phyloP scores from a whole-genome alignment of 2,888 invertebrate species.

The Nomada ruficornis region DNA sequence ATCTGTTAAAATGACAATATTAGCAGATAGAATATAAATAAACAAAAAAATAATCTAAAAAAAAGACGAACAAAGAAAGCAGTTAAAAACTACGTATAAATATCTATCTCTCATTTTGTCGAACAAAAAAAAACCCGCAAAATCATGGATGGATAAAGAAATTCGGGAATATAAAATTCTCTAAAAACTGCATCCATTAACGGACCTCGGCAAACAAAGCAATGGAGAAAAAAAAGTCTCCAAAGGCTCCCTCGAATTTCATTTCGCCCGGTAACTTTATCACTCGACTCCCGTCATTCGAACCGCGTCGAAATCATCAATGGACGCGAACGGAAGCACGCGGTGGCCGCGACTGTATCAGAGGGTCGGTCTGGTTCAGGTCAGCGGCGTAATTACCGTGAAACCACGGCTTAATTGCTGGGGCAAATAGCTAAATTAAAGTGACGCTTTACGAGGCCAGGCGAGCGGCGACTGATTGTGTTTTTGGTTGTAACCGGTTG shows the following conservation, averaged over 20 bases:
- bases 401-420: constrained; percentile 77
- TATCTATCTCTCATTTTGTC: too few relatives aligned
- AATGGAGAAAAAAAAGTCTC: background rate
- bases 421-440: constrained; percentile 77
- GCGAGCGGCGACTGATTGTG: constrained; percentile 74
- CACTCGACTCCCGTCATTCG: background rate
- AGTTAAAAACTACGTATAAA: too few relatives aligned
- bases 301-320: constrained; percentile 44
- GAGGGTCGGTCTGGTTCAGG: constrained; percentile 43
- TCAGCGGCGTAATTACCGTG: constrained; percentile 75
- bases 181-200: too few relatives aligned
- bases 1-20: too few relatives aligned
- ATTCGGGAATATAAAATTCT: too few relatives aligned
- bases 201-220: too few relatives aligned
- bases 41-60: too few relatives aligned
- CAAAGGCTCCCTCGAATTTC: background rate
- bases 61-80: too few relatives aligned
- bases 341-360: constrained; percentile 53
- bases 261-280: background rate
- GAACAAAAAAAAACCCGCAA: too few relatives aligned
- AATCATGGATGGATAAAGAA: too few relatives aligned
- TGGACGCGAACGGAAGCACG: constrained; percentile 20
- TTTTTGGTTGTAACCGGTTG: constrained; percentile 76
- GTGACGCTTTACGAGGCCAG: constrained; percentile 69
- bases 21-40: too few relatives aligned